Percentiles rank a stretch among this genome's conserved stretches.
These are phyloP conservation scores for Catalaphyllia jardinei DNA, from an alignment of 64 coral and sea anemone species.

Conservation along the genomic window DNA sequence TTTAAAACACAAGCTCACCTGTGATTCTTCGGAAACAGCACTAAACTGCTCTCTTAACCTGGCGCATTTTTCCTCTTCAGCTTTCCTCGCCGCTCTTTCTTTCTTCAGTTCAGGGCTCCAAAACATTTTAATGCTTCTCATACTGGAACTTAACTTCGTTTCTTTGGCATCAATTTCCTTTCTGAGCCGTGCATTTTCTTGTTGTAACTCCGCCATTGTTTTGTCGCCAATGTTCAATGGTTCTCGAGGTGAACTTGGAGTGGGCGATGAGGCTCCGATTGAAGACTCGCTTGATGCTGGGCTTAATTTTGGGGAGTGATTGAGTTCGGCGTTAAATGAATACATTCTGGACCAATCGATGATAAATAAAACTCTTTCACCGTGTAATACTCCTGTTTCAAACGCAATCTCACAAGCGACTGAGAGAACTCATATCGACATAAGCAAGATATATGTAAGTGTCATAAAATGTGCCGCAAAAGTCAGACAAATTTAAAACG, in stretches of 20 bases:
- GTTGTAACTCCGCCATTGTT: slow-evolving; percentile 70
- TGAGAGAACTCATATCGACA: not conserved
- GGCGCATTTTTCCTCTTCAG: slow-evolving; percentile 76
- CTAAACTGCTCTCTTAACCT: slow-evolving; percentile 88
- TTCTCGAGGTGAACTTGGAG: not conserved
- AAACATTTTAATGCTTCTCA: slow-evolving; percentile 98
- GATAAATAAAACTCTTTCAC: not conserved
- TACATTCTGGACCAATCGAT: slow-evolving; percentile 14
- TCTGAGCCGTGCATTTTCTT: slow-evolving; percentile 87
- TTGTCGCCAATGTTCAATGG: slow-evolving; percentile 10
- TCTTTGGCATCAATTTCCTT: slow-evolving; percentile 97
- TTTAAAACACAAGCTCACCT: slow-evolving; percentile 58
- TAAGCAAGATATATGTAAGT: not conserved
- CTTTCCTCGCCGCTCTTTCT: slow-evolving; percentile 88
- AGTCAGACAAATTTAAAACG: not conserved
- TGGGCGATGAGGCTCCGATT: slow-evolving; percentile 3
- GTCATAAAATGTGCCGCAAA: not conserved
- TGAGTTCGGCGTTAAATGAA: slow-evolving; percentile 22
- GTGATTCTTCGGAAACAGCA: slow-evolving; percentile 82
- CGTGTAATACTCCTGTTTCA: not conserved
- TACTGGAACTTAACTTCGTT: slow-evolving; percentile 93
- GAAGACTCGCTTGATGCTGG: slow-evolving; percentile 28
- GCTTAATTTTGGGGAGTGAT: slow-evolving; percentile 31
- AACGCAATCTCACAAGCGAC: not conserved
- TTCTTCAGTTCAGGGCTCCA: slow-evolving; percentile 99